These are phyloP conservation scores for Creontiades dilutus DNA, from an alignment of 2,888 invertebrate species.

Conservation along the genomic window DNA sequence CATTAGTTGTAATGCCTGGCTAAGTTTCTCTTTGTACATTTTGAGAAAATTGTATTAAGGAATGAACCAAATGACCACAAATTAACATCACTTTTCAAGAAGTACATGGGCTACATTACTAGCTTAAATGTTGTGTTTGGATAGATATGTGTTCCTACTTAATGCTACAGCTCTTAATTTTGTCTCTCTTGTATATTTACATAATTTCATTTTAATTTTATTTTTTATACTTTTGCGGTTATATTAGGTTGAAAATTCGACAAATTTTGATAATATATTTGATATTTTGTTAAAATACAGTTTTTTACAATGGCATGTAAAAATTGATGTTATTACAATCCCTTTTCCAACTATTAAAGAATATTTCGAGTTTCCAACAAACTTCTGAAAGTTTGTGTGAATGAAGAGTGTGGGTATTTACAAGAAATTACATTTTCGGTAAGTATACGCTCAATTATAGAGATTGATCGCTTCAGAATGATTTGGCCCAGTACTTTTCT, in stretches of 20 bases:
- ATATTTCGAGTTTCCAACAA: too few species aligned
- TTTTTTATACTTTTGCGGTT: not conserved
- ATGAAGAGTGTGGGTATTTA: too few species aligned
- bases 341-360: too few species aligned
- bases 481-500: too few species aligned
- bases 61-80: not conserved
- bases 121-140: not conserved
- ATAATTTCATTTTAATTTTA: not conserved
- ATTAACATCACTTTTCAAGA: not conserved
- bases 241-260: not conserved
- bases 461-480: too few species aligned
- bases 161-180: slow-evolving; percentile 4
- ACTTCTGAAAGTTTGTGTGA: too few species aligned
- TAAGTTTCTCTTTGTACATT: not conserved
- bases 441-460: too few species aligned
- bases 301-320: slow-evolving; percentile 1
- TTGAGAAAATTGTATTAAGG: not conserved
- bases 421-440: too few species aligned
- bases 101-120: not conserved
- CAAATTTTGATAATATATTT: slow-evolving; percentile 10
- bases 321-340: not conserved
- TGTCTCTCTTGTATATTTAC: not conserved
- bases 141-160: slow-evolving; percentile 27
- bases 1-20: too few species aligned
- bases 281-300: slow-evolving; percentile 30